A percentile compares a stretch with the other conserved stretches of the same genome.
These are phyloP conservation scores for Sceloporus tristichus DNA, from an alignment of 2,113 vertebrate genomes.

Conservation along the genomic window DNA sequence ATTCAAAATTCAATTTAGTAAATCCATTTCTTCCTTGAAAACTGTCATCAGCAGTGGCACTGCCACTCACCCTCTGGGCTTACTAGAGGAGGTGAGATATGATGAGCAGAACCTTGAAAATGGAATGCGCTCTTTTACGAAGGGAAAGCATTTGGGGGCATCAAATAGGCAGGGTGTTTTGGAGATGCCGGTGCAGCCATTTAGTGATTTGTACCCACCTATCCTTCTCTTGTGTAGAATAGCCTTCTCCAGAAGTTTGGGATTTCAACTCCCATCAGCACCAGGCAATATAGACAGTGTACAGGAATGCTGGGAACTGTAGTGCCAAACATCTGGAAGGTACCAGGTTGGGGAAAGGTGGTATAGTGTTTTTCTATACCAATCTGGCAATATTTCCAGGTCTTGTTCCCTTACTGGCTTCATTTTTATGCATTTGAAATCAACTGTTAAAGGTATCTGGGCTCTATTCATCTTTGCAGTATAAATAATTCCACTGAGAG, in stretches of 20 bases:
- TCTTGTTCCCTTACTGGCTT: not conserved
- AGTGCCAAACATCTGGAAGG: not conserved
- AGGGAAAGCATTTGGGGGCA: not conserved
- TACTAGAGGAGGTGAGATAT: slow-evolving; percentile 30
- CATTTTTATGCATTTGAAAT: slow-evolving; percentile 6
- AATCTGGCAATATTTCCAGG: not conserved
- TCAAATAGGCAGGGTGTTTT: not conserved
- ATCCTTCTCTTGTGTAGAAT: slow-evolving; percentile 17
- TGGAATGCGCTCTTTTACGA: slow-evolving; percentile 29
- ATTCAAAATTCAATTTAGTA: slow-evolving; percentile 55
- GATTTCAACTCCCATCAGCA: not conserved
- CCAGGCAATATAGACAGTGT: not conserved
- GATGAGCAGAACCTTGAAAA: slow-evolving; percentile 28
- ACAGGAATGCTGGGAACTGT: not conserved
- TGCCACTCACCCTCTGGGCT: slow-evolving; percentile 19
- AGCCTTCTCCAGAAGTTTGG: not conserved
- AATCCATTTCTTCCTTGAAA: slow-evolving; percentile 47
- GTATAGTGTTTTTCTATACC: not conserved
- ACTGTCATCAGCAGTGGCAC: slow-evolving; percentile 16
- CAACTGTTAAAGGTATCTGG: rapidly evolving
- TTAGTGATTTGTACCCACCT: not conserved
- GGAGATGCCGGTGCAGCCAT: not conserved
- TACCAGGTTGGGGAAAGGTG: not conserved
- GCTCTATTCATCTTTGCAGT: slow-evolving; percentile 1
- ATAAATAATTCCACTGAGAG: slow-evolving; percentile 18